Conservation (phyloP, 1,140 invertebrate species). For the Drosophila tani region DNA sequence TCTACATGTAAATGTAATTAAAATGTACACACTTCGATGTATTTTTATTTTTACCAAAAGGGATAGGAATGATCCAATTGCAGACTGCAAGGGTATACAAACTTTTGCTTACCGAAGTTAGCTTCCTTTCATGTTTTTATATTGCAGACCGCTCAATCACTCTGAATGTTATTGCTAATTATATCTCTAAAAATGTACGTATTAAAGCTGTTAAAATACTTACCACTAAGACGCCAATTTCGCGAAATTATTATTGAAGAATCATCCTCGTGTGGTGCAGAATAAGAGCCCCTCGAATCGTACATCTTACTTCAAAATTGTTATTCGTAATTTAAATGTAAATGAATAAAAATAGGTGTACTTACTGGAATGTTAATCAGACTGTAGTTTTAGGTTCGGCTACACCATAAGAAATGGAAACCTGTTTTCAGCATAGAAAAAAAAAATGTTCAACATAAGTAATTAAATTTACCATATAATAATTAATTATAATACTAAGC, state of each 20-base stretch:
- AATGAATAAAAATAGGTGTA: not conserved
- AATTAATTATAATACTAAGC: too few relatives aligned
- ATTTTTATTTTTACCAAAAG: too few relatives aligned
- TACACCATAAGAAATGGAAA: not conserved
- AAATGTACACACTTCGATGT: too few relatives aligned
- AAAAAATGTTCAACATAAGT: too few relatives aligned
- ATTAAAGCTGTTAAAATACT: not conserved
- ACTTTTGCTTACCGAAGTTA: too few relatives aligned
- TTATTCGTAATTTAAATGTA: not conserved
- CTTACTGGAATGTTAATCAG: slow-evolving; percentile 25
- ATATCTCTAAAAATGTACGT: too few relatives aligned
- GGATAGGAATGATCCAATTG: too few relatives aligned
- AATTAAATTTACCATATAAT: not conserved
- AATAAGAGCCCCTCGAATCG: slow-evolving; percentile 12
- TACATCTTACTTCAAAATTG: slow-evolving; percentile 3
- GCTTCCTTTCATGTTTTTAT: too few relatives aligned
- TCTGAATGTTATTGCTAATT: too few relatives aligned
- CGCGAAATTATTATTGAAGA: not conserved
- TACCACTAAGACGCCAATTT: slow-evolving; percentile 12
- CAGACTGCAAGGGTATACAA: too few relatives aligned
- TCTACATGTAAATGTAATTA: too few relatives aligned
- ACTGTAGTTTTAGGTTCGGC: not conserved
- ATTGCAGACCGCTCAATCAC: too few relatives aligned
- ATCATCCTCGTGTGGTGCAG: slow-evolving; percentile 6
- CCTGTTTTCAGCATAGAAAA: not conserved